Conservation (phyloP, 2,888 invertebrate genomes). For the Petrolisthes cinctipes region DNA sequence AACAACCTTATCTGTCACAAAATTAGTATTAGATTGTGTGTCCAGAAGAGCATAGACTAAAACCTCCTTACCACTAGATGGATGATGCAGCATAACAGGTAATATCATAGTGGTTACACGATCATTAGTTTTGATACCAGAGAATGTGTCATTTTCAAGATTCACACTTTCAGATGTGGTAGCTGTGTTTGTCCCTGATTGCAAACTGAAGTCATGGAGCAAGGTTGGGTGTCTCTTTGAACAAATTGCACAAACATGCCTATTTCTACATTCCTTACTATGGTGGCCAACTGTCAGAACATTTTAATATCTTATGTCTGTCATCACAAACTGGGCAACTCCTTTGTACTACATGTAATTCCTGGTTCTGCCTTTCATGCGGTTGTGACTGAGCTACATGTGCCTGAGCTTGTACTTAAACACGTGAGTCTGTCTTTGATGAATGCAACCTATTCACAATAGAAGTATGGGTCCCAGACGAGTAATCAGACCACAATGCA, state of each 20-base stretch:
- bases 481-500: slow-evolving; percentile 3
- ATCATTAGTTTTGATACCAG: slow-evolving; percentile 1
- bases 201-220: slow-evolving; percentile 10
- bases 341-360: too few relatives aligned
- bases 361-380: not conserved
- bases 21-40: slow-evolving; percentile 22
- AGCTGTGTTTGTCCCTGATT: not conserved
- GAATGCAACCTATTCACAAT: not conserved
- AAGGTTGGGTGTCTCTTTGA: slow-evolving; percentile 3
- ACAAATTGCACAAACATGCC: slow-evolving; percentile 5
- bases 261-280: slow-evolving; percentile 13
- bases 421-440: not conserved
- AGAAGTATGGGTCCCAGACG: not conserved
- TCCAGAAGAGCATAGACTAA: slow-evolving; percentile 3
- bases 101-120: slow-evolving; percentile 20
- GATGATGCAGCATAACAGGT: slow-evolving; percentile 16
- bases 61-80: slow-evolving; percentile 12
- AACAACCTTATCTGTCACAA: not conserved
- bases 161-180: slow-evolving; percentile 11
- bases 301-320: not conserved
- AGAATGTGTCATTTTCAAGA: not conserved
- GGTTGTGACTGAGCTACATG: not conserved
- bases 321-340: slow-evolving; percentile 10
- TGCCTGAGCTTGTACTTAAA: slow-evolving; percentile 23
- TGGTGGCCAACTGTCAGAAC: not conserved